phyloP scores from a whole-genome alignment of 2,113 vertebrate species.

The Prunella fulvescens region DNA sequence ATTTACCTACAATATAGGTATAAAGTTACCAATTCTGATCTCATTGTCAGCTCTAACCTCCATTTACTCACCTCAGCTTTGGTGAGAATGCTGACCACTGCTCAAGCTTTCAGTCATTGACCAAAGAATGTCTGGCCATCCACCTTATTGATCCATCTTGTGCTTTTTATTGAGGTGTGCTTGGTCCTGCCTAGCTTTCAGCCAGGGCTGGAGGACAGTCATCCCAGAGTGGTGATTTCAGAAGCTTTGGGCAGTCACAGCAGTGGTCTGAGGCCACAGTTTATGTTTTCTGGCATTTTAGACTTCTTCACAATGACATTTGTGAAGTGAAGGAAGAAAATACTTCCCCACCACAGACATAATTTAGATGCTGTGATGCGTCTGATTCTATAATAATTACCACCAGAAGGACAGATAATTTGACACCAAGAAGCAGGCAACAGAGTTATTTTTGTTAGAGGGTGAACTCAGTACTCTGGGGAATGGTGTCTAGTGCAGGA shows the following conservation, averaged over 20 bases:
- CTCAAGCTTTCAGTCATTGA: neutral
- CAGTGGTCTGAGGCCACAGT: neutral
- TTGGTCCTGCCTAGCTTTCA: neutral
- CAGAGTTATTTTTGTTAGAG: neutral
- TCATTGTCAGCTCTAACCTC: neutral
- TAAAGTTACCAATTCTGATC: neutral
- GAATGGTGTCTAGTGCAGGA: neutral
- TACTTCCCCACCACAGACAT: neutral
- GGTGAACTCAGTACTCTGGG: neutral
- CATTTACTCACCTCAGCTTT: neutral
- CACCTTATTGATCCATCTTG: neutral
- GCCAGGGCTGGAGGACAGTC: neutral
- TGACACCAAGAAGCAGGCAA: neutral
- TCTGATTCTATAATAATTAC: neutral
- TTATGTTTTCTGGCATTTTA: neutral
- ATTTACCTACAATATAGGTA: neutral
- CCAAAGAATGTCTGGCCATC: neutral
- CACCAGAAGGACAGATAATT: neutral
- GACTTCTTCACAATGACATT: neutral
- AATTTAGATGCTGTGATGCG: neutral
- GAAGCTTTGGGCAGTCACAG: neutral
- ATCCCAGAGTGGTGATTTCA: neutral
- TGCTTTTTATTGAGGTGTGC: neutral
- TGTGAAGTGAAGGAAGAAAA: neutral
- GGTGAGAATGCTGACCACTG: rapidly evolving